Percentiles rank a stretch among this genome's conserved stretches.
phyloP scores from a whole-genome alignment of 2,888 invertebrate species.

The Apeira syringaria region DNA sequence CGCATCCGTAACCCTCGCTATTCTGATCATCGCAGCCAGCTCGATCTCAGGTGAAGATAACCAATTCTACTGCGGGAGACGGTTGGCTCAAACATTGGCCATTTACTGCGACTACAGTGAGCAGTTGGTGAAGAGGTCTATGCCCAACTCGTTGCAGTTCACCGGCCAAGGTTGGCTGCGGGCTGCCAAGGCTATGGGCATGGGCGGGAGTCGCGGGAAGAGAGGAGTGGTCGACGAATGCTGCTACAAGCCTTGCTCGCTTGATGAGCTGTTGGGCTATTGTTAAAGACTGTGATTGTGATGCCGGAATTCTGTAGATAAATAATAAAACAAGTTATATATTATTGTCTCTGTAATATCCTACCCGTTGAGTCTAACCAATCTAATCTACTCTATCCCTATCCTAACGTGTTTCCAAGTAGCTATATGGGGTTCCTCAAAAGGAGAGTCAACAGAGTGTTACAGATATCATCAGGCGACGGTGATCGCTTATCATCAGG shows the following conservation, averaged over 20 bases:
- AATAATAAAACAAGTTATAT: too few species aligned
- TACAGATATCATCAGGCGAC: too few species aligned
- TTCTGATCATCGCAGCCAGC: neutral
- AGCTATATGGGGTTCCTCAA: too few species aligned
- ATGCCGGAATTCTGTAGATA: too few species aligned
- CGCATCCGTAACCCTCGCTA: neutral
- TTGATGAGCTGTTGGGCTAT: constrained; percentile 1
- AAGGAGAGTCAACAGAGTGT: too few species aligned
- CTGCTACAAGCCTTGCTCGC: constrained; percentile 3
- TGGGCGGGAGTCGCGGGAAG: neutral
- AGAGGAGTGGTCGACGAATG: constrained; percentile 5
- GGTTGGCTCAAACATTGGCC: constrained; percentile 4
- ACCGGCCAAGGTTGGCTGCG: constrained; percentile 1
- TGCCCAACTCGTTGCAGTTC: neutral
- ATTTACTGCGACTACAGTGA: neutral
- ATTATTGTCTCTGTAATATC: too few species aligned
- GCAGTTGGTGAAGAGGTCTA: neutral
- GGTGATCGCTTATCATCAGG: too few species aligned
- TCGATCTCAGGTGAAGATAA: neutral
- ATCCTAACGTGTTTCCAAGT: too few species aligned
- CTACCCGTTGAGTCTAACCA: too few species aligned
- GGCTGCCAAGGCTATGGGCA: neutral
- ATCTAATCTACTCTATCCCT: too few species aligned
- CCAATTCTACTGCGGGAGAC: neutral
- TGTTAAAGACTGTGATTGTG: constrained; percentile 1